Evolutionary conservation across 2,888 invertebrate species (phyloP), one percentile per base, ranked within the genome.

Genomic region (Euplexia lucipara): DNA sequence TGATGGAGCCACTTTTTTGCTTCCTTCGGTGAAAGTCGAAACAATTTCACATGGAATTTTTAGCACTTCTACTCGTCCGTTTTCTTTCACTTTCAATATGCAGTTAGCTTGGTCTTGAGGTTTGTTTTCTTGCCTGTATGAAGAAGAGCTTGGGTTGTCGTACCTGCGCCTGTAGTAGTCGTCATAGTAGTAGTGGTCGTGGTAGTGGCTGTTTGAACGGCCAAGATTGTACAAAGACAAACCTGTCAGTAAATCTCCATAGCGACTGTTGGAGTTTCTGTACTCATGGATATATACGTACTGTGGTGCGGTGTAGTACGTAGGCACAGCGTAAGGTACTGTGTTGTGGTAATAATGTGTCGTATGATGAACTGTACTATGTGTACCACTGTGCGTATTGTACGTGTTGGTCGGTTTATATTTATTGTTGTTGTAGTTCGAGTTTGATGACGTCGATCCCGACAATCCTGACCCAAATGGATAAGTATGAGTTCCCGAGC

Each of bases 11-110:
- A 83, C 68, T 64, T 86, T 88, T 22, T 84, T 85, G 68, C 91
- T 88, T 3, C 85, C 90, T 68, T 90, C 86, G 4, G 91, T 90
- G 65, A 95, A 95, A 1, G 95, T 95, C 1, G 95, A 93, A 9
- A 95, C 94, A 9, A 94, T 94, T 85, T 92, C 95, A 77, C 95
- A 95, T 1, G 95, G 95, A 76, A 95, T 89, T 79, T 88, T 93
- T 14, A 95, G 73, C 18, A 80, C 72, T 74, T 93, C 86, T 16
- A 83, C 57, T 41, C 84, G 87, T 8, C 84, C 86, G 34, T 90
- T 87, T 75, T 94, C 92, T 62, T 85, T 90, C 10, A 95, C 85
- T 79, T 86, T 92, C 39, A 95, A 84, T 12, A 83, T 78, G 58
- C 95, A 95, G 3, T 72, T 81, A 14, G 95, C 95, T 63, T 85